A percentile compares a stretch with the other conserved stretches of the same genome.
phyloP scores from a whole-genome alignment of 2,888 invertebrate species.

The Chaetogeoica ovagalla region DNA sequence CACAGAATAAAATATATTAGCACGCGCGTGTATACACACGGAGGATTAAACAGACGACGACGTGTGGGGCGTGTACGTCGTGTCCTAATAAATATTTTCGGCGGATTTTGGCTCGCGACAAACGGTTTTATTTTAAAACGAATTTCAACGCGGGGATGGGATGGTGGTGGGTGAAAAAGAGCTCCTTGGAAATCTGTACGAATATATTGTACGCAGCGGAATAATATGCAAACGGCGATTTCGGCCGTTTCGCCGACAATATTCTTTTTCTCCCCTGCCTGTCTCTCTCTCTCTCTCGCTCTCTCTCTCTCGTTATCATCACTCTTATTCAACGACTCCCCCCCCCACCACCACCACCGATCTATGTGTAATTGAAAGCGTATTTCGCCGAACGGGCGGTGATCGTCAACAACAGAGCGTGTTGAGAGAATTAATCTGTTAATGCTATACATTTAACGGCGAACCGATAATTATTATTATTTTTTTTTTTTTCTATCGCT shows the following conservation, averaged over 20 bases:
- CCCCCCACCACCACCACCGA: too few species aligned
- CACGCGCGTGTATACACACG: neutral
- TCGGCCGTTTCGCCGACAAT: conserved; percentile 2
- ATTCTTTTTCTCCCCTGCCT: neutral
- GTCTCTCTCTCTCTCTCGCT: too few species aligned
- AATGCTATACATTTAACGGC: neutral
- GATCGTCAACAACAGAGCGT: neutral
- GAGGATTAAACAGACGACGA: neutral
- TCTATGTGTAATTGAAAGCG: neutral
- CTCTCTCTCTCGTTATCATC: too few species aligned
- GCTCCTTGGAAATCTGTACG: conserved; percentile 12
- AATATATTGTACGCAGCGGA: neutral
- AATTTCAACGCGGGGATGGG: conserved; percentile 9
- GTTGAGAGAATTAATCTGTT: neutral
- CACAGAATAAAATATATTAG: conserved; percentile 29
- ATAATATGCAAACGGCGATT: neutral
- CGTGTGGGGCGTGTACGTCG: neutral
- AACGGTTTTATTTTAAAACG: conserved; percentile 41
- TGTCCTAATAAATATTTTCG: conserved; percentile 43
- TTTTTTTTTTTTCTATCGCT: neutral
- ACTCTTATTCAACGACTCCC: neutral
- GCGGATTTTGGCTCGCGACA: conserved; percentile 38
- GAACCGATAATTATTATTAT: too few species aligned
- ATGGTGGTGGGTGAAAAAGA: conserved; percentile 11
- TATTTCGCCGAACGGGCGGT: neutral